Conservation (phyloP, 2,113 vertebrate species). For the Sakesphorus luctuosus region DNA sequence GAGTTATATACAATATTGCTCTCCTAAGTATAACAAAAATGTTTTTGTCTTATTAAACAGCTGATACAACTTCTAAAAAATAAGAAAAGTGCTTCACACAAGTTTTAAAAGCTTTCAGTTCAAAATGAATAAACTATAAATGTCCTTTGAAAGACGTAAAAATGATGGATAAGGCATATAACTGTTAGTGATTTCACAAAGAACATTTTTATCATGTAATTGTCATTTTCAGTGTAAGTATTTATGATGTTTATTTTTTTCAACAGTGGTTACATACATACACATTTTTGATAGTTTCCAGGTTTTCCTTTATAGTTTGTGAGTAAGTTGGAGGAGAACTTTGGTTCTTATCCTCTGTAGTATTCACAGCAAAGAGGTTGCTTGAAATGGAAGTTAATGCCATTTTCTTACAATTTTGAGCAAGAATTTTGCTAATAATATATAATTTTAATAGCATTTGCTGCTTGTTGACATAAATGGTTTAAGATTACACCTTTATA, state of each 20-base stretch:
- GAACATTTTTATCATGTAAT: neutral
- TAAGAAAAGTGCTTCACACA: neutral
- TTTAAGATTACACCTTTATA: neutral
- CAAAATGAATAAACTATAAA: constrained; percentile 4
- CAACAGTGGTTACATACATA: neutral
- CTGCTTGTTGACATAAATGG: neutral
- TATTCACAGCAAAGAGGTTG: neutral
- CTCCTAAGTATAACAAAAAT: constrained; percentile 35
- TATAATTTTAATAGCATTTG: neutral
- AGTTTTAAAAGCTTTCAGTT: constrained; percentile 44
- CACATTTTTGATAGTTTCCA: constrained; percentile 10
- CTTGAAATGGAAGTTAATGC: neutral
- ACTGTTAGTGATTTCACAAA: neutral
- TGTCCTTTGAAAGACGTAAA: constrained; percentile 26
- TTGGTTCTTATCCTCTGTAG: neutral
- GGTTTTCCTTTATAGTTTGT: neutral
- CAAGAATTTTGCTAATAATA: neutral
- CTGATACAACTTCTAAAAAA: constrained; percentile 21
- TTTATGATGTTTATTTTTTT: constrained; percentile 25
- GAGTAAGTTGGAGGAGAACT: neutral
- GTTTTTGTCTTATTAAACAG: constrained; percentile 36
- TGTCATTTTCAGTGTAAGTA: neutral
- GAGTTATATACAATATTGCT: constrained; percentile 56
- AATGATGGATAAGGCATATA: constrained; percentile 3
- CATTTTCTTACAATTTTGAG: neutral